Evolutionary conservation across 2,113 vertebrate species (phyloP).

Genomic region (Nymphicus hollandicus): DNA sequence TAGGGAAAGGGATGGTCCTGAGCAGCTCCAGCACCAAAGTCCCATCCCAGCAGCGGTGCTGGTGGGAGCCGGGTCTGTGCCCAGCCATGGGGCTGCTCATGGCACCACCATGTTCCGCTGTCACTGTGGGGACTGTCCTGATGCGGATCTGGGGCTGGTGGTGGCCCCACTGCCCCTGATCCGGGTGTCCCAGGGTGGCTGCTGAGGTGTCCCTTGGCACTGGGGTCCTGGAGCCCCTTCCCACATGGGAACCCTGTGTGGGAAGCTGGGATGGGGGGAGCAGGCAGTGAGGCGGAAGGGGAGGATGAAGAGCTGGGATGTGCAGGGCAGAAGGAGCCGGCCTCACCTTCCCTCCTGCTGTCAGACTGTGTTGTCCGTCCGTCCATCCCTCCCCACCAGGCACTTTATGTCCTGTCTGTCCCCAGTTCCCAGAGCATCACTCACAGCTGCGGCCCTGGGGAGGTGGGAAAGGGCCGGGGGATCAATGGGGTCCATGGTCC

Average conservation of each 20-base stretch:
- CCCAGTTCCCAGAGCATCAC: not conserved
- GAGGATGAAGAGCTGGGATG: not conserved
- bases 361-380: not conserved
- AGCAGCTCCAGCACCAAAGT: not conserved
- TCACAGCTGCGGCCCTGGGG: not conserved
- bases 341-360: not conserved
- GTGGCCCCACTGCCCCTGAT: not conserved
- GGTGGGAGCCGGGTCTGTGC: fast-evolving
- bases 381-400: not conserved
- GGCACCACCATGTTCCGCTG: not conserved
- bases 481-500: not conserved
- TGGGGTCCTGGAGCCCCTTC: not conserved
- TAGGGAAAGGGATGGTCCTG: not conserved
- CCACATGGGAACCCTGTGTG: fast-evolving
- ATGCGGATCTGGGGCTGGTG: not conserved
- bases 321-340: not conserved
- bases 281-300: not conserved
- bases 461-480: not conserved
- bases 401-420: not conserved
- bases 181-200: not conserved
- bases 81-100: not conserved
- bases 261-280: not conserved
- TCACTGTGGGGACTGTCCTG: not conserved
- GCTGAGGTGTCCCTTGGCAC: not conserved
- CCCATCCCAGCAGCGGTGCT: not conserved